Conservation (phyloP, 1,140 invertebrate genomes). For the Acromyrmex heyeri region DNA sequence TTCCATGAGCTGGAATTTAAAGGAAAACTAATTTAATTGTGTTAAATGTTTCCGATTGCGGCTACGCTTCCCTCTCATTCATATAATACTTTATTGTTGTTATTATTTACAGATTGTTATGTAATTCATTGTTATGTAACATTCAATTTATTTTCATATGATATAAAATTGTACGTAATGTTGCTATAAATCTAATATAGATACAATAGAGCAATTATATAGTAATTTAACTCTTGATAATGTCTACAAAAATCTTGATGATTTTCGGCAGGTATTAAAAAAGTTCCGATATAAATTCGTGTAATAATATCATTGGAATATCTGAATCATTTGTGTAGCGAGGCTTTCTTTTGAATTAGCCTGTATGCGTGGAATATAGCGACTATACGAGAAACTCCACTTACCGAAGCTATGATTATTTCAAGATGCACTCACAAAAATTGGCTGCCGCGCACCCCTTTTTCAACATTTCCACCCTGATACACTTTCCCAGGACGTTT, state of each 20-base stretch:
- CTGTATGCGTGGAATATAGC: conserved; percentile 29
- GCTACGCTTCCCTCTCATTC: not conserved
- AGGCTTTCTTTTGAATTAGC: conserved; percentile 37
- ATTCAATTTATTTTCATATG: not conserved
- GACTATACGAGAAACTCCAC: conserved; percentile 71
- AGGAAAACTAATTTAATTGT: conserved; percentile 15
- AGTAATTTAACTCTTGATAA: not conserved
- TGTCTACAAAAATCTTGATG: not conserved
- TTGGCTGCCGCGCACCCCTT: conserved; percentile 75
- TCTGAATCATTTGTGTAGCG: not conserved
- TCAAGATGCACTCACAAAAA: conserved; percentile 85
- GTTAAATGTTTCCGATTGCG: not conserved
- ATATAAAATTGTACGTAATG: not conserved
- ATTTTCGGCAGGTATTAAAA: not conserved
- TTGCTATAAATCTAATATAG: not conserved
- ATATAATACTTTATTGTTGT: not conserved
- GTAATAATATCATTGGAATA: not conserved
- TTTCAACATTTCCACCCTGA: conserved; percentile 32
- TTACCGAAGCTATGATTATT: conserved; percentile 83
- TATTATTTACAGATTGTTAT: not conserved
- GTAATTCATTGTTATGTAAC: not conserved
- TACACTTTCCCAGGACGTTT: conserved; percentile 40
- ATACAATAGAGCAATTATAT: not conserved
- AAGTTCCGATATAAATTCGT: not conserved
- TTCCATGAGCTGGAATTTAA: conserved; percentile 20